Evolutionary conservation across 2,888 invertebrate genomes (phyloP), one percentile per base, ranked within the genome.

Genomic region (Siphonodentalium dalli): DNA sequence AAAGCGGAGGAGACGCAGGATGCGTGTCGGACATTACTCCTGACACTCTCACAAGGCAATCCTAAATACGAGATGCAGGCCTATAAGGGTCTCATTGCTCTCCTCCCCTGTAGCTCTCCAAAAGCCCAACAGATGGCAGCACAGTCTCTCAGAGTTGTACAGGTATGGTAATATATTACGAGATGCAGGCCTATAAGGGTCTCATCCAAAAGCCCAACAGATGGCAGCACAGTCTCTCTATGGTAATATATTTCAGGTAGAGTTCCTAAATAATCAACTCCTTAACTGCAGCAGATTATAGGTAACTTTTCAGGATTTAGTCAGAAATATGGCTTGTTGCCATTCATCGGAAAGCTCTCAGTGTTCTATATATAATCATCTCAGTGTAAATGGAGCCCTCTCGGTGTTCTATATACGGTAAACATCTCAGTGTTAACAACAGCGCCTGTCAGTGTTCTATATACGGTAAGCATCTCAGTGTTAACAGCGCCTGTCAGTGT

Each of bases 121-220:
- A 81, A 80, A 62, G 82, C 81, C 4, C 81, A 82, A 53, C 81
- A 82, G 68, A 77, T 81, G 75, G 78, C 82, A 54, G 78, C 79
- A 41, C 77, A 79, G 57, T 75, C 78, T 15, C 68, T 82, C 4
- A 60, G 79, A 40, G 63, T 73, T 33, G 77, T 82, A 26, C 81
- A 80, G 70, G 74, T 73, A 54, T 34, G 48, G 21, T 24, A 27
- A 8, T 11, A 42, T 11, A 7, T 18, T 11, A 79, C 65, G 71
- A 78, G 51, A 68, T 68, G 18, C 81, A 81, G 48, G 80, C 81
- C n/a, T 82, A 82, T 64, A 81, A 81, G 56, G 81, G 79, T 3
- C 71, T 82, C 13, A 81, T 82, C 80, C 81, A 5, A 81, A 80
- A 62, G 82, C 81, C 4, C 81, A 82, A 53, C 81, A 82, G 68